Conservation (phyloP, 2,113 vertebrate species). For the Hydrolagus affinis region DNA sequence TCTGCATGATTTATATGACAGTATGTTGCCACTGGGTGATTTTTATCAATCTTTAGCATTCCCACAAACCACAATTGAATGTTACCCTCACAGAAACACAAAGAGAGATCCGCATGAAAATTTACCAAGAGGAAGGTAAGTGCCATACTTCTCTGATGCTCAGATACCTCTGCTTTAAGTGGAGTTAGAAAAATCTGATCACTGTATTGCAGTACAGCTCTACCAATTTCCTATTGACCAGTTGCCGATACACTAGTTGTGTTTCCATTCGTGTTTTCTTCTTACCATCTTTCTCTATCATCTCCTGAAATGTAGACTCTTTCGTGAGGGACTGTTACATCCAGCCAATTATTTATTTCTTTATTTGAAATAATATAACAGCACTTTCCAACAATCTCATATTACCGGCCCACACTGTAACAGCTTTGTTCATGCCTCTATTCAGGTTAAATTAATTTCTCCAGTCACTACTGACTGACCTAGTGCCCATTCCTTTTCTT, state of each 20-base stretch:
- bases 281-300: too few relatives aligned
- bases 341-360: too few relatives aligned
- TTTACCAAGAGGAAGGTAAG: background rate
- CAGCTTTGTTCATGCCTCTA: background rate
- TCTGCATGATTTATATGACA: background rate
- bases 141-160: background rate
- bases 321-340: too few relatives aligned
- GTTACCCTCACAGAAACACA: background rate
- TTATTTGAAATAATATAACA: too few relatives aligned
- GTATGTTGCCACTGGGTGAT: background rate
- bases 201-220: background rate
- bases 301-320: too few relatives aligned
- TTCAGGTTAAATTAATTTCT: conserved; percentile 21
- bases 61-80: too few relatives aligned
- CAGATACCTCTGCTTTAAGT: background rate
- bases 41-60: background rate
- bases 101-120: background rate
- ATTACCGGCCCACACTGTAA: too few relatives aligned
- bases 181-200: background rate
- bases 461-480: too few relatives aligned
- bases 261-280: too few relatives aligned
- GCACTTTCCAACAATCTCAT: too few relatives aligned
- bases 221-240: too few relatives aligned
- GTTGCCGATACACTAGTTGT: too few relatives aligned
- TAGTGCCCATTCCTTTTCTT: background rate